Percentiles rank a stretch among this genome's conserved stretches.
Evolutionary conservation across 2,888 invertebrate genomes (phyloP).

Genomic region (Synanthedon formicaeformis): DNA sequence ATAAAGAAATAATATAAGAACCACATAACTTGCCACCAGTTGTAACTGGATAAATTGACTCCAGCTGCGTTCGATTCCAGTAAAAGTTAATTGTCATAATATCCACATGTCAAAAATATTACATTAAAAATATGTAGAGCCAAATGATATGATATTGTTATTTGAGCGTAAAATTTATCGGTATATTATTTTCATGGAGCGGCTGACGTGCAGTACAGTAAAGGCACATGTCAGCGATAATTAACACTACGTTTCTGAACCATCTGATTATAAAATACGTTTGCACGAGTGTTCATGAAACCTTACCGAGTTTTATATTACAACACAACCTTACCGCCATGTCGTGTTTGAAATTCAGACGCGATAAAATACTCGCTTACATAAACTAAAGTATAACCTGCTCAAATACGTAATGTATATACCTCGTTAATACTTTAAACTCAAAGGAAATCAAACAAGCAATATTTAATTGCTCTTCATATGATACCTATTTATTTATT

Average conservation of each 20-base stretch:
- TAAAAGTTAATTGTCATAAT: too few relatives aligned
- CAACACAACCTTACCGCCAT: too few relatives aligned
- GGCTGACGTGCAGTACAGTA: not conserved
- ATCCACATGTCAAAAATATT: too few relatives aligned
- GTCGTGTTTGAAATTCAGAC: not conserved
- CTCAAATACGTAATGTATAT: not conserved
- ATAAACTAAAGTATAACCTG: not conserved
- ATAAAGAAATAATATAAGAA: too few relatives aligned
- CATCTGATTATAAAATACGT: slow-evolving; percentile 19
- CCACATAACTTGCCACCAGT: too few relatives aligned
- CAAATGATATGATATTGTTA: not conserved
- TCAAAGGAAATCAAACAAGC: not conserved
- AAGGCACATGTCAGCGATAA: slow-evolving; percentile 12
- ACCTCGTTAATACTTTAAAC: not conserved
- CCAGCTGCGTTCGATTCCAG: too few relatives aligned
- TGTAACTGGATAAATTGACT: too few relatives aligned
- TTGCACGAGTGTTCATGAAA: not conserved
- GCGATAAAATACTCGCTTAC: not conserved
- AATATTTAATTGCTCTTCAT: not conserved
- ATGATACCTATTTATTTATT: not conserved
- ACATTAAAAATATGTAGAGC: too few relatives aligned
- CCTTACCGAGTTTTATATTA: not conserved
- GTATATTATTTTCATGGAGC: not conserved
- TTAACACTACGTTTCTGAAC: slow-evolving; percentile 25
- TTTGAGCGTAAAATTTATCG: not conserved